Conservation (phyloP, 92 coral and sea anemone genomes). For the Porites divaricata region DNA sequence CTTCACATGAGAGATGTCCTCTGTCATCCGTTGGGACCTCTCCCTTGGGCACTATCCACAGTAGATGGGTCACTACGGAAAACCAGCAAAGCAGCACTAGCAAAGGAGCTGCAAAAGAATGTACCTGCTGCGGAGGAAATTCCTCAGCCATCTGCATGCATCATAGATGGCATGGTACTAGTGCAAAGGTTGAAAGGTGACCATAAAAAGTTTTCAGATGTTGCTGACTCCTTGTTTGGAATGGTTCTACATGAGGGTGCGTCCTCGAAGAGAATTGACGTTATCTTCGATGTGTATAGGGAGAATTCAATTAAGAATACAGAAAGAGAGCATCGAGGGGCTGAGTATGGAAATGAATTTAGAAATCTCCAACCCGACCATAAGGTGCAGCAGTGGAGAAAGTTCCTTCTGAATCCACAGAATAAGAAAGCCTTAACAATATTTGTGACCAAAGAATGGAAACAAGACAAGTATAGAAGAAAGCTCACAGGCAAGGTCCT, state of each 20-base stretch:
- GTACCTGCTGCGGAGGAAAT: conserved; percentile 37
- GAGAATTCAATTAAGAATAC: conserved; percentile 60
- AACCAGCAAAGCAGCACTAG: neutral
- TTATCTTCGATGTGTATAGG: conserved; percentile 52
- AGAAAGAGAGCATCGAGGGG: conserved; percentile 53
- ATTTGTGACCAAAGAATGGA: conserved; percentile 61
- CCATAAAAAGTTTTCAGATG: conserved; percentile 48
- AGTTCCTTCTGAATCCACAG: conserved; percentile 42
- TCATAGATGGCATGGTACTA: conserved; percentile 73
- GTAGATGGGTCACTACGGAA: conserved; percentile 52
- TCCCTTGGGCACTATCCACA: conserved; percentile 65
- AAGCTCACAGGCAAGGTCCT: conserved; percentile 41
- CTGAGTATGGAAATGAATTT: conserved; percentile 42
- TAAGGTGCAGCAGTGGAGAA: conserved; percentile 44
- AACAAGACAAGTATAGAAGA: conserved; percentile 14
- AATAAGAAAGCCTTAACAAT: conserved; percentile 60
- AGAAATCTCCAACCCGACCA: conserved; percentile 43
- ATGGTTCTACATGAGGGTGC: conserved; percentile 43
- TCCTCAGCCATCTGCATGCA: conserved; percentile 60
- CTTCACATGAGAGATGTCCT: conserved; percentile 59
- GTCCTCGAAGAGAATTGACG: conserved; percentile 47
- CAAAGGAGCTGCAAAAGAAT: conserved; percentile 47
- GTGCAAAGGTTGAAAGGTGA: conserved; percentile 69
- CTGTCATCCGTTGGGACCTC: conserved; percentile 57
- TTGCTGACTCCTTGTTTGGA: conserved; percentile 34